Evolutionary conservation across 2,113 vertebrate species (phyloP).

Genomic region (Pseudonaja textilis): DNA sequence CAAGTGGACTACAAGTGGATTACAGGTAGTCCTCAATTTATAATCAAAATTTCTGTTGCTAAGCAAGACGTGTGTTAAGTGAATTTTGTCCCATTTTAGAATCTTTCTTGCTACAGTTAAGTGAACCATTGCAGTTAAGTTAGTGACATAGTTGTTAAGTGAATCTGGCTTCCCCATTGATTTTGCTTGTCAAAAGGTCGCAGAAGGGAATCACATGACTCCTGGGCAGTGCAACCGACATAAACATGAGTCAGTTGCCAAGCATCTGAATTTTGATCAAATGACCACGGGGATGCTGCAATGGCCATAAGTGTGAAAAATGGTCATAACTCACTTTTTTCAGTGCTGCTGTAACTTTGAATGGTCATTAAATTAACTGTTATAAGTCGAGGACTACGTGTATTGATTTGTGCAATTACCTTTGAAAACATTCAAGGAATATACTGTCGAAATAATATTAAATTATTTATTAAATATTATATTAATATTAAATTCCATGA

Average conservation of each 20-base stretch:
- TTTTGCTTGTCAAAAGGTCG: not conserved
- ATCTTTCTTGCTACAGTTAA: not conserved
- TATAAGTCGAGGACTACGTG: not conserved
- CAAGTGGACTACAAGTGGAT: not conserved
- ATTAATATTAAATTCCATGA: not conserved
- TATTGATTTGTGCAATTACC: not conserved
- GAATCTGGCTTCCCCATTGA: not conserved
- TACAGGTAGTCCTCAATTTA: not conserved
- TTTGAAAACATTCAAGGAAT: not conserved
- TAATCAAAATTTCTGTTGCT: not conserved
- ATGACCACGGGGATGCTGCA: not conserved
- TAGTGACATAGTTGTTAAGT: not conserved
- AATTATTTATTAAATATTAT: too few species aligned
- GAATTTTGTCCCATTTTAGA: not conserved
- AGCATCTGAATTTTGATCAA: not conserved
- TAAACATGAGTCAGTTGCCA: not conserved
- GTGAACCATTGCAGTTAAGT: not conserved
- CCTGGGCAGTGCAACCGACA: not conserved
- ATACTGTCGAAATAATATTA: not conserved
- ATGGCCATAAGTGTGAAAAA: not conserved
- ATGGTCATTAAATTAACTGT: not conserved
- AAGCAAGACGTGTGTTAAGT: not conserved
- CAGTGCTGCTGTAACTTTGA: not conserved
- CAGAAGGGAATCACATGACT: not conserved
- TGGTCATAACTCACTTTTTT: not conserved